Percentiles rank a stretch among this genome's conserved stretches.
Conservation (phyloP, 2,888 invertebrate species). For the Zaprionus bogoriensis region DNA sequence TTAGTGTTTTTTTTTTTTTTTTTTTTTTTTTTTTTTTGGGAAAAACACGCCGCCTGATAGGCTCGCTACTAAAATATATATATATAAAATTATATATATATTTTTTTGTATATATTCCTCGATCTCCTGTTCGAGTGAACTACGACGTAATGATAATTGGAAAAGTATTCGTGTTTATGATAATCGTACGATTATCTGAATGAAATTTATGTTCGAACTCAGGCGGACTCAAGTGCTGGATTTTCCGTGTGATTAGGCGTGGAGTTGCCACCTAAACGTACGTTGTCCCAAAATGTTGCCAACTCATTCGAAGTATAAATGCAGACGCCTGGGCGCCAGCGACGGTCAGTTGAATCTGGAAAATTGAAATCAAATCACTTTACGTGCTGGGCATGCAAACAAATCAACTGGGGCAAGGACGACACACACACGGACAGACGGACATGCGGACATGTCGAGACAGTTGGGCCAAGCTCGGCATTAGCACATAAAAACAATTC, state of each 20-base stretch:
- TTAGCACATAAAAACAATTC: constrained; percentile 79
- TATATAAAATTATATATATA: no score
- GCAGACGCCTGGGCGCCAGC: constrained; percentile 55
- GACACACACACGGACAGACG: neutral
- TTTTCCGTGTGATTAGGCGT: constrained; percentile 46
- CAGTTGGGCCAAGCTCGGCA: constrained; percentile 30
- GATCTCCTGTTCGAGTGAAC: no score
- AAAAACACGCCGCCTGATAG: neutral
- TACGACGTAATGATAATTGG: constrained; percentile 25
- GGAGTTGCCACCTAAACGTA: constrained; percentile 30
- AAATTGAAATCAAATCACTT: constrained; percentile 81
- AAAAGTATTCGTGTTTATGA: constrained; percentile 5
- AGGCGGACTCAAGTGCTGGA: constrained; percentile 28
- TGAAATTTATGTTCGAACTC: constrained; percentile 3
- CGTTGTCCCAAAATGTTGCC: constrained; percentile 46
- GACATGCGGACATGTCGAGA: neutral
- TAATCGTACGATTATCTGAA: constrained; percentile 1
- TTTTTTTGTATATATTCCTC: no score
- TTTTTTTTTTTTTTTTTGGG: neutral
- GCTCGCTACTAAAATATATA: no score
- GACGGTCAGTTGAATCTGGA: constrained; percentile 63
- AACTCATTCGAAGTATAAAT: constrained; percentile 50
- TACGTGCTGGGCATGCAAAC: constrained; percentile 77
- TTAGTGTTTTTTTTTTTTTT: neutral
- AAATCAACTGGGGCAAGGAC: constrained; percentile 30